A percentile compares a stretch with the other conserved stretches of the same genome.
Conservation (phyloP, 2,888 invertebrate species). For the Danaus chrysippus region DNA sequence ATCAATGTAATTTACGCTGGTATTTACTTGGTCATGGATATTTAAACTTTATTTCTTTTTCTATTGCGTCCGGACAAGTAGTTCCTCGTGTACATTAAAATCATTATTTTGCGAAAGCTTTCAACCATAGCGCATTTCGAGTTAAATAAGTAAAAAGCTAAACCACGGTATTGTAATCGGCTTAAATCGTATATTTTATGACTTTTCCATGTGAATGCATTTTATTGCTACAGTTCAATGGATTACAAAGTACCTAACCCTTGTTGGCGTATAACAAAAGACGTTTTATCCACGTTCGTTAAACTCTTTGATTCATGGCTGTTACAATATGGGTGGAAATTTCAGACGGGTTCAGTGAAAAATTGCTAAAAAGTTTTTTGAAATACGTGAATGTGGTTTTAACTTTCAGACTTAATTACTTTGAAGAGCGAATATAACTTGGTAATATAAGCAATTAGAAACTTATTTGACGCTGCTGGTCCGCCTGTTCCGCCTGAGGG, state of each 20-base stretch:
- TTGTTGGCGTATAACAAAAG: slow-evolving; percentile 54
- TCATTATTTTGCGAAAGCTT: neutral
- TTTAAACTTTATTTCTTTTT: too few species aligned
- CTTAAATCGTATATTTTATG: slow-evolving; percentile 49
- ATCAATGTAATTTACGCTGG: too few species aligned
- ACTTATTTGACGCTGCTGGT: slow-evolving; percentile 78
- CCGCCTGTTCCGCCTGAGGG: slow-evolving; percentile 73
- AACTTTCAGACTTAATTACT: slow-evolving; percentile 74
- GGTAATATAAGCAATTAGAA: slow-evolving; percentile 79
- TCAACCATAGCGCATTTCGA: neutral
- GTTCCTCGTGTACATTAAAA: neutral
- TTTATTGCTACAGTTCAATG: slow-evolving; percentile 58
- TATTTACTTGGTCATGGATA: too few species aligned
- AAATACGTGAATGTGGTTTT: slow-evolving; percentile 66
- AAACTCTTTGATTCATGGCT: slow-evolving; percentile 38
- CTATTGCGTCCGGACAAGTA: neutral
- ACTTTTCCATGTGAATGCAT: slow-evolving; percentile 62
- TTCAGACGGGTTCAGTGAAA: slow-evolving; percentile 37
- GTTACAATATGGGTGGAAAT: slow-evolving; percentile 37
- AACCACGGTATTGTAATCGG: slow-evolving; percentile 5
- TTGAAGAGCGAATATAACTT: slow-evolving; percentile 75
- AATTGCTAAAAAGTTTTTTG: slow-evolving; percentile 46
- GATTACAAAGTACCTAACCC: slow-evolving; percentile 51
- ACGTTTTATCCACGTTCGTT: slow-evolving; percentile 31
- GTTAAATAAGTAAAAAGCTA: neutral